Percentiles rank a stretch among this genome's conserved stretches.
Evolutionary conservation across 2,888 invertebrate genomes (phyloP).

Genomic region (Pycnomerus fuliginosus): DNA sequence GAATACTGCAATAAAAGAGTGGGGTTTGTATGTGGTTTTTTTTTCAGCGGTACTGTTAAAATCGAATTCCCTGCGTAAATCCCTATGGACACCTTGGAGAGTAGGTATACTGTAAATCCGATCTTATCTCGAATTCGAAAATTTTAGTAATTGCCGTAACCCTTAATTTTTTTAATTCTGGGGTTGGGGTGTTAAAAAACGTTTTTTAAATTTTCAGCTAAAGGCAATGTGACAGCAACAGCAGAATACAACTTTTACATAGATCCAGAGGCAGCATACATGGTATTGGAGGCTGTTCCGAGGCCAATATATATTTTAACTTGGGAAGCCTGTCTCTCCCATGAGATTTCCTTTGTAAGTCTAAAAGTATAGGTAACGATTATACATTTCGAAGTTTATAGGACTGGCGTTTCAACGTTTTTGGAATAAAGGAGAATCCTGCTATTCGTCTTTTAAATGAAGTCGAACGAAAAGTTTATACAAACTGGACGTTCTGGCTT

Average conservation of each 20-base stretch:
- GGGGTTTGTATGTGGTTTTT: too few relatives aligned
- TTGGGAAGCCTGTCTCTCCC: constrained; percentile 62
- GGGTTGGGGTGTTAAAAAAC: too few relatives aligned
- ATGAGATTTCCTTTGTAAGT: constrained; percentile 30
- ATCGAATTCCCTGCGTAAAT: too few relatives aligned
- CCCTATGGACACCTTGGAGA: too few relatives aligned
- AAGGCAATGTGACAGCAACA: constrained; percentile 61
- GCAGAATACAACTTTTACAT: constrained; percentile 77
- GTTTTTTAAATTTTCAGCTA: constrained; percentile 47
- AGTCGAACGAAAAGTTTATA: constrained; percentile 8
- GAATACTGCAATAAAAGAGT: too few relatives aligned
- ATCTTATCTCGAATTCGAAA: too few relatives aligned
- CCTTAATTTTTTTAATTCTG: too few relatives aligned
- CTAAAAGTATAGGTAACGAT: not conserved
- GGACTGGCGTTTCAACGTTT: constrained; percentile 18
- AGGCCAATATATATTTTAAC: constrained; percentile 64
- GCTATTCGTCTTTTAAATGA: constrained; percentile 10
- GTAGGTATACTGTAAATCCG: too few relatives aligned
- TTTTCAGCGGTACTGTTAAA: too few relatives aligned
- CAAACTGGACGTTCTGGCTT: constrained; percentile 4
- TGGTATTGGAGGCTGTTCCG: constrained; percentile 62
- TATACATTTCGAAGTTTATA: constrained; percentile 4
- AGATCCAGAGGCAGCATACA: constrained; percentile 77
- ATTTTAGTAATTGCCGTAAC: too few relatives aligned
- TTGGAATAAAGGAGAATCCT: constrained; percentile 11